Evolutionary conservation across 1,140 invertebrate genomes (phyloP).

Genomic region (Plutomurus gul): DNA sequence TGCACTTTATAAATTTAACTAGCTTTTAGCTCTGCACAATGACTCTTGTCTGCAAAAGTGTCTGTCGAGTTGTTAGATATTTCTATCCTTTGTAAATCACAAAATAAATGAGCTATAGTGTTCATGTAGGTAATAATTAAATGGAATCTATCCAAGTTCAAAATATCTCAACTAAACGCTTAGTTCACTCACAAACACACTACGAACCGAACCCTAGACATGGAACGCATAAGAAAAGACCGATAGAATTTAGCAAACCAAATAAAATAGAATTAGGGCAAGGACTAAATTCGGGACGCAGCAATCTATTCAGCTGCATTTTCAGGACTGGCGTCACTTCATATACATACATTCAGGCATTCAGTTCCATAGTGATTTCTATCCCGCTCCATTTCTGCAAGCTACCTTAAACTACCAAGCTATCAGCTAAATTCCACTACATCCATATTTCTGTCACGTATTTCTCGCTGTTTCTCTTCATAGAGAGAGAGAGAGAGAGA

Average conservation of each 20-base stretch:
- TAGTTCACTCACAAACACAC: neutral
- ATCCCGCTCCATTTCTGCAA: neutral
- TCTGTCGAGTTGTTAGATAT: neutral
- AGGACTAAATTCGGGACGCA: constrained; percentile 22
- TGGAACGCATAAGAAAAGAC: neutral
- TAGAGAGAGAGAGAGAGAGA: neutral
- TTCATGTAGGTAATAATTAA: constrained; percentile 28
- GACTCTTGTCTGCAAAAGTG: too few relatives aligned
- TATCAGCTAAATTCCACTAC: neutral
- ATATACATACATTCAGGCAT: neutral
- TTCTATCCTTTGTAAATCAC: neutral
- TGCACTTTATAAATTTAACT: too few relatives aligned
- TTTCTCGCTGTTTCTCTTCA: neutral
- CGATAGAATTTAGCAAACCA: constrained; percentile 9
- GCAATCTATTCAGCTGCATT: constrained; percentile 12
- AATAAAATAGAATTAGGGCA: constrained; percentile 3
- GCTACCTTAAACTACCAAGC: neutral
- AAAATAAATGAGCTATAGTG: neutral
- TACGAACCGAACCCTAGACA: neutral
- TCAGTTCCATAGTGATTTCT: neutral
- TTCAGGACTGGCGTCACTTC: constrained; percentile 12
- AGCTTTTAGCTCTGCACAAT: too few relatives aligned
- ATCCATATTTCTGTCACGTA: neutral
- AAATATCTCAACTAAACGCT: constrained; percentile 15
- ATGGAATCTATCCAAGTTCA: constrained; percentile 23